Base-by-base conservation (phyloP, 2,797 vertebrate species). In the Austrolebias charrua region DNA sequence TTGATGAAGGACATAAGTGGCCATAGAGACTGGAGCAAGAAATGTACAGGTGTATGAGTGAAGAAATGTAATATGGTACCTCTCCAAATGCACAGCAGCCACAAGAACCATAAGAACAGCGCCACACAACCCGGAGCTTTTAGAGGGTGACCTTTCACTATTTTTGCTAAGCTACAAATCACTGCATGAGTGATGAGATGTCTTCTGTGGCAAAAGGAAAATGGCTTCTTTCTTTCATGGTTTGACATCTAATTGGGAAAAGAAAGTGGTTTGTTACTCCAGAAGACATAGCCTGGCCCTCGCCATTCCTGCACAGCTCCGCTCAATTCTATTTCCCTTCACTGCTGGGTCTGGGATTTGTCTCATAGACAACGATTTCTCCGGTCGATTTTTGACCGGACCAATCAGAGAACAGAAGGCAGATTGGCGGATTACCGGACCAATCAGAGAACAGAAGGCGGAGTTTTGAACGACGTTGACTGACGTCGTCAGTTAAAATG, bases 21-120 rank as follows among this genome's bases (percentile, higher is more conserved):
- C 71, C 63, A 82, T 78, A 71, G 82, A 54, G 62, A 83, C 77
- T 1, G 13, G 42, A 29, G 55, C 57, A 19, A 16, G 33, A 58
- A 38, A 33, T 68, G 47, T 59, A 65, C 51, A 48, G 52, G 54
- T 51, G 61, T 48, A 28, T 28, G 69, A 63, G 49, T 55, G 47
- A 49, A 69, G 50, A 59, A 78, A 78, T 69, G 63, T 48, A 54
- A 14, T n/a, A n/a, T 19, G 11, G 16, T 45, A 35, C 46, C 28
- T 45, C 33, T 47, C 38, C 19, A 59, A 48, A 55, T 51, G 50
- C 16, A 63, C 7, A 60, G 9, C 49, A 33, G n/a, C 46, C 35
- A 33, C 0, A 0, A 10, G 9, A 18, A 40, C 2, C 42, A 16
- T n/a, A 43, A 19, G 2, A 35, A 44, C 38, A 51, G n/a, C 6